phyloP scores from a whole-genome alignment of 2,797 vertebrate genomes.

The Crocodylus rhombifer region DNA sequence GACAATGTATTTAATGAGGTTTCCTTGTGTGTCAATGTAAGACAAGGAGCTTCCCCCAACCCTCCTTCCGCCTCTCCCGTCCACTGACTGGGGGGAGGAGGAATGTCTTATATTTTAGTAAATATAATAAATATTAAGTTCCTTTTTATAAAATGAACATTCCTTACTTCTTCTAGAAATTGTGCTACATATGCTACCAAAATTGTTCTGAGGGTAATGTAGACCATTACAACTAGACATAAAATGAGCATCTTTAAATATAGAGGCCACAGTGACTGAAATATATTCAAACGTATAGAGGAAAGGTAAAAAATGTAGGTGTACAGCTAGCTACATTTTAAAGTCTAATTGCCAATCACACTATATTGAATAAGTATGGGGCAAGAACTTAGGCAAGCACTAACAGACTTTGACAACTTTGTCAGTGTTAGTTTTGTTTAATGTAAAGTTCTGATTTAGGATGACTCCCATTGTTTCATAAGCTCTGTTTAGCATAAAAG shows the following conservation, averaged over 20 bases:
- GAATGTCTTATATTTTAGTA: too few relatives aligned
- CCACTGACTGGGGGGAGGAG: too few relatives aligned
- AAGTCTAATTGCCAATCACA: background rate
- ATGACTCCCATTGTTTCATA: conserved; percentile 59
- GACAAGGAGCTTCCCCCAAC: too few relatives aligned
- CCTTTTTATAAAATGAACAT: background rate
- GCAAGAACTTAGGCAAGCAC: background rate
- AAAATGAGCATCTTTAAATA: background rate
- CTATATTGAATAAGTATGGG: background rate
- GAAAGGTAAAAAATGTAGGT: background rate
- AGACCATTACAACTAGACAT: background rate
- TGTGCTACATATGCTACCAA: background rate
- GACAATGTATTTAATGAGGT: too few relatives aligned
- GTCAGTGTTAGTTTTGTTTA: conserved; percentile 24
- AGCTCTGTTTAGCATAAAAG: conserved; percentile 52
- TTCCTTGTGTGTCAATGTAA: too few relatives aligned
- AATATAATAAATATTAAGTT: background rate
- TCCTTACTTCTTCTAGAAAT: background rate
- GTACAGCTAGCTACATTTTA: background rate
- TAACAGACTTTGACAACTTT: background rate
- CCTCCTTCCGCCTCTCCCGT: too few relatives aligned
- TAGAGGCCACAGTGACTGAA: background rate
- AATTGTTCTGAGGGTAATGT: background rate
- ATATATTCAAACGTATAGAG: background rate
- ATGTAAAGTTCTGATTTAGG: conserved; percentile 48